Evolutionary conservation across 1,140 invertebrate genomes (phyloP).

Genomic region (Hycleus phaleratus): DNA sequence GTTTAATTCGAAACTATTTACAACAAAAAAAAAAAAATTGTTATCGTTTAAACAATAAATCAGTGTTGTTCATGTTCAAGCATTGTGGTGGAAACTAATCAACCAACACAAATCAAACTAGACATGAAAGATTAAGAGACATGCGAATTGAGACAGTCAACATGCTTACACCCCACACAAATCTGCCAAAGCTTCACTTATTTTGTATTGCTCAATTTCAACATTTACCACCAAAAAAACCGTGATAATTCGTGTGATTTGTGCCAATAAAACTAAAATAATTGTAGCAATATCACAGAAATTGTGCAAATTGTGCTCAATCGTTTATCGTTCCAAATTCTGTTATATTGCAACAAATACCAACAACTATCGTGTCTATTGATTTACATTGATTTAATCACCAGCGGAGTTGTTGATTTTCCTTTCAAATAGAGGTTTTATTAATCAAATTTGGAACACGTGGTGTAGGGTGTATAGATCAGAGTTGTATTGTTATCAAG

Average conservation of each 20-base stretch:
- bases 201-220: background rate
- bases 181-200: background rate
- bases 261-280: background rate
- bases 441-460: background rate
- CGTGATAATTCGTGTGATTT: background rate
- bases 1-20: background rate
- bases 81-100: background rate
- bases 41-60: conserved; percentile 9
- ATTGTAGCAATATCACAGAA: conserved; percentile 3
- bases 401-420: too few relatives aligned
- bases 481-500: too few relatives aligned
- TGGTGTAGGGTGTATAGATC: background rate
- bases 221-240: too few relatives aligned
- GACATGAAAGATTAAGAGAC: background rate
- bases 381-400: too few relatives aligned
- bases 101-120: too few relatives aligned
- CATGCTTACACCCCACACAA: conserved; percentile 6
- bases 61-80: conserved; percentile 4
- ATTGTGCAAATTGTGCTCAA: background rate
- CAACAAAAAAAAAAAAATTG: background rate
- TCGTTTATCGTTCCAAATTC: background rate
- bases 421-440: too few relatives aligned
- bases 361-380: background rate
- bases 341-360: background rate
- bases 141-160: conserved; percentile 1